phyloP scores from a whole-genome alignment of 2,888 invertebrate genomes.

The Conomelus anceps region DNA sequence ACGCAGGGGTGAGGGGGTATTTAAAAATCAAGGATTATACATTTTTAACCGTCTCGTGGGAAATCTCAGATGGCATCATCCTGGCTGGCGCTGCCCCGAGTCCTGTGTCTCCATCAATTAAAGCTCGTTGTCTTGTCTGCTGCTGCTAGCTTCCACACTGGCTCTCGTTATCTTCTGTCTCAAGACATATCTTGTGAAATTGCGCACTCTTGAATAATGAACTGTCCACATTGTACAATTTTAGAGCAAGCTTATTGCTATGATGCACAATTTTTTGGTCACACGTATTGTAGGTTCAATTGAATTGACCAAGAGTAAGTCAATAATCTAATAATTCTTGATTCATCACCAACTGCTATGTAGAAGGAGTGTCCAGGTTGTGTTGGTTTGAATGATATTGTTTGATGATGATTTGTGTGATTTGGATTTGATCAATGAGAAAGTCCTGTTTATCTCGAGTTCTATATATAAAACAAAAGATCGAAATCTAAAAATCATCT shows the following conservation, averaged over 20 bases:
- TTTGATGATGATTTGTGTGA: too few relatives aligned
- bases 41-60: conserved; percentile 26
- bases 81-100: background rate
- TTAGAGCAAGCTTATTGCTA: background rate
- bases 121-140: background rate
- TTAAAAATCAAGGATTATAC: conserved; percentile 29
- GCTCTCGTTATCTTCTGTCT: background rate
- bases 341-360: too few relatives aligned
- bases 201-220: background rate
- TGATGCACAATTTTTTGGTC: background rate
- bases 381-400: too few relatives aligned
- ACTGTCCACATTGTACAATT: too few relatives aligned
- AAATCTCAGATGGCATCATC: conserved; percentile 21
- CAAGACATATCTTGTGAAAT: background rate
- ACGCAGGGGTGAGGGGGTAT: conserved; percentile 19
- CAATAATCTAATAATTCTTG: too few relatives aligned
- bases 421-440: too few relatives aligned
- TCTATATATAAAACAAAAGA: too few relatives aligned
- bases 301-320: too few relatives aligned
- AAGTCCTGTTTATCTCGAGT: too few relatives aligned
- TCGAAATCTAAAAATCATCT: too few relatives aligned
- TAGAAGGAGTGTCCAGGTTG: too few relatives aligned
- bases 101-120: conserved; percentile 19
- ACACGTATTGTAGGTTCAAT: too few relatives aligned
- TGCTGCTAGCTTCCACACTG: background rate